A percentile compares a stretch with the other conserved stretches of the same genome.
phyloP scores from a whole-genome alignment of 35 echinoderm and acorn worm species.

The Diadema setosum region DNA sequence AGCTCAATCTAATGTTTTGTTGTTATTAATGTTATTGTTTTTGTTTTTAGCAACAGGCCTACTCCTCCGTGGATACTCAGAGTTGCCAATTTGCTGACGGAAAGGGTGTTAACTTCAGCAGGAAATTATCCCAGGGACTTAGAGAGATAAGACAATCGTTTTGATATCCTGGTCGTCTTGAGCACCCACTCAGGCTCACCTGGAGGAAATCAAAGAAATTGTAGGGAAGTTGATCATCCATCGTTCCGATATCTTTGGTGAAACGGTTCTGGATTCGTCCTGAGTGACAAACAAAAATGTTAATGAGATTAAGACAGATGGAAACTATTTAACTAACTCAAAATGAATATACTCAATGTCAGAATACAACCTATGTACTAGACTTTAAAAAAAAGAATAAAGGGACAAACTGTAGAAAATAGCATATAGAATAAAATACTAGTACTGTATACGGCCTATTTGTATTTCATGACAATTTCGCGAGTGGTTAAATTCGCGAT shows the following conservation, averaged over 20 bases:
- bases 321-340: too few species aligned
- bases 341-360: background rate
- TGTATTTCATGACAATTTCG: too few species aligned
- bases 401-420: background rate
- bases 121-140: too few species aligned
- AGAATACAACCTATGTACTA: background rate
- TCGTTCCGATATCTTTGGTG: constrained; percentile 87
- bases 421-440: background rate
- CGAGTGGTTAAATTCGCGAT: too few species aligned
- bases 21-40: background rate
- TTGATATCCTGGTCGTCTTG: background rate
- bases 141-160: too few species aligned
- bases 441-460: background rate
- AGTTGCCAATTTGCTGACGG: background rate
- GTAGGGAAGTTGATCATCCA: constrained; percentile 82
- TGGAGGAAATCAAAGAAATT: constrained; percentile 79
- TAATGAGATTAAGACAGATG: too few species aligned
- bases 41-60: background rate
- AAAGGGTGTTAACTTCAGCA: too few species aligned
- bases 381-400: background rate
- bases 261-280: constrained; percentile 84
- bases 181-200: constrained; percentile 13
- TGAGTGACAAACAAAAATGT: background rate
- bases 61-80: background rate
- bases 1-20: background rate